A percentile compares a stretch with the other conserved stretches of the same genome.
phyloP scores from a whole-genome alignment of 2,797 vertebrate genomes.

The Rhinogobio ventralis region DNA sequence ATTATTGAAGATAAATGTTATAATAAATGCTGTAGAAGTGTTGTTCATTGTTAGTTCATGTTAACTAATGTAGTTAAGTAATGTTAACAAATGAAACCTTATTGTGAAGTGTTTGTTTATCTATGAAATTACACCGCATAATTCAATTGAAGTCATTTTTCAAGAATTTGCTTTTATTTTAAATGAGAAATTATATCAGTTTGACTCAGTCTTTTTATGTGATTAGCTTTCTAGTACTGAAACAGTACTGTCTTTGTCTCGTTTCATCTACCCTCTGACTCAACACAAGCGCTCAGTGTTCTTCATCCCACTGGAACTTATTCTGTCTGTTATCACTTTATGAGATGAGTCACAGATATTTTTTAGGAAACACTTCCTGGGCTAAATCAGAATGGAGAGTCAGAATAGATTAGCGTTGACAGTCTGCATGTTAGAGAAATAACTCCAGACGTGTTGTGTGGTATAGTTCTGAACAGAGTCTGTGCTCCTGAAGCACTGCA shows the following conservation, averaged over 20 bases:
- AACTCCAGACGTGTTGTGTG: background rate
- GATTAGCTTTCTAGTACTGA: slow-evolving; percentile 42
- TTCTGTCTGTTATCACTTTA: slow-evolving; percentile 8
- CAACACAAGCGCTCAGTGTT: slow-evolving; percentile 44
- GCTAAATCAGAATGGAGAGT: slow-evolving; percentile 14
- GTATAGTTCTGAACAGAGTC: background rate
- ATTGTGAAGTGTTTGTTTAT: background rate
- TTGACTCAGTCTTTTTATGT: background rate
- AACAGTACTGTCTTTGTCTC: slow-evolving; percentile 56
- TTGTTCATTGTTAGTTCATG: background rate
- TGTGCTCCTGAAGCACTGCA: background rate
- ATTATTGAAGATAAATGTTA: background rate
- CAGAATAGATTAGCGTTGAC: slow-evolving; percentile 15
- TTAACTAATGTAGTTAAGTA: background rate
- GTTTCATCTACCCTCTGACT: slow-evolving; percentile 41
- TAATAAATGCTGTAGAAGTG: background rate
- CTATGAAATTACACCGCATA: slow-evolving; percentile 60
- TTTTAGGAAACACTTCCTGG: slow-evolving; percentile 6
- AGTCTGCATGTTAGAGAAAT: background rate
- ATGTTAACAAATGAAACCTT: background rate
- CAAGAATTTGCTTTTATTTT: too few species aligned
- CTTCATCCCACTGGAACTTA: slow-evolving; percentile 7
- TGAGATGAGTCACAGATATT: slow-evolving; percentile 35
- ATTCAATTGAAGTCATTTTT: slow-evolving; percentile 59
- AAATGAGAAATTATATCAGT: slow-evolving; percentile 57